Conservation (phyloP, 92 coral and sea anemone genomes). For the Parazoanthus swiftii region DNA sequence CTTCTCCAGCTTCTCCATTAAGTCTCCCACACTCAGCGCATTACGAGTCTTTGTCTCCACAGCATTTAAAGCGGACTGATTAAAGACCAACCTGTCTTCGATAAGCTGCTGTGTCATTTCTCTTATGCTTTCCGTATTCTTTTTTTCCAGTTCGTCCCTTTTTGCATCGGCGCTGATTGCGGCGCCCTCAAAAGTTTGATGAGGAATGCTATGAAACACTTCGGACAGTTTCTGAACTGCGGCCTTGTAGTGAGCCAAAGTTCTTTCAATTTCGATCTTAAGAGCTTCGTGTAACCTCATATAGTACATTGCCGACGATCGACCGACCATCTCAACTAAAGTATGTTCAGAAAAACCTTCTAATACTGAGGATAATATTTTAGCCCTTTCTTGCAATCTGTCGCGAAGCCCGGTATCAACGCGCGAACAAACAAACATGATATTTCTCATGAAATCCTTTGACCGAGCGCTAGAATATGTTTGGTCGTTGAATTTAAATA, state of each 20-base stretch:
- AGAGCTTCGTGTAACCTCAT: constrained; percentile 79
- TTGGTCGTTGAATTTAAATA: constrained; percentile 76
- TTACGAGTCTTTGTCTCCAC: constrained; percentile 72
- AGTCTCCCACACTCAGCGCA: constrained; percentile 58
- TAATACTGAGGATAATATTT: constrained; percentile 57
- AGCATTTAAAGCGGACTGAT: constrained; percentile 73
- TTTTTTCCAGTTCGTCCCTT: constrained; percentile 56
- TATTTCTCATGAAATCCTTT: constrained; percentile 67
- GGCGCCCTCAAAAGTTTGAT: constrained; percentile 51
- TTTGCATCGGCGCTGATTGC: constrained; percentile 34
- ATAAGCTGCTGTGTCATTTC: constrained; percentile 64
- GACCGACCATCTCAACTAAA: constrained; percentile 64
- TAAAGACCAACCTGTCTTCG: constrained; percentile 77
- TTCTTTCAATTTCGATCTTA: constrained; percentile 66
- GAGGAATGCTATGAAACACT: constrained; percentile 58
- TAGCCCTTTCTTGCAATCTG: constrained; percentile 53
- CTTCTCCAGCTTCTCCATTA: constrained; percentile 65
- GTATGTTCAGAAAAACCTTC: constrained; percentile 73
- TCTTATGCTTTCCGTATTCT: constrained; percentile 56
- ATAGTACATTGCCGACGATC: constrained; percentile 63
- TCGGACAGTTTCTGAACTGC: constrained; percentile 66
- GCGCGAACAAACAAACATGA: constrained; percentile 60
- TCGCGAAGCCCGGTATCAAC: constrained; percentile 60
- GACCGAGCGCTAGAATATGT: constrained; percentile 85
- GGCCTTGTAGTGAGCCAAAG: constrained; percentile 61